phyloP scores from a whole-genome alignment of 2,113 vertebrate species.

The Setophaga coronata region DNA sequence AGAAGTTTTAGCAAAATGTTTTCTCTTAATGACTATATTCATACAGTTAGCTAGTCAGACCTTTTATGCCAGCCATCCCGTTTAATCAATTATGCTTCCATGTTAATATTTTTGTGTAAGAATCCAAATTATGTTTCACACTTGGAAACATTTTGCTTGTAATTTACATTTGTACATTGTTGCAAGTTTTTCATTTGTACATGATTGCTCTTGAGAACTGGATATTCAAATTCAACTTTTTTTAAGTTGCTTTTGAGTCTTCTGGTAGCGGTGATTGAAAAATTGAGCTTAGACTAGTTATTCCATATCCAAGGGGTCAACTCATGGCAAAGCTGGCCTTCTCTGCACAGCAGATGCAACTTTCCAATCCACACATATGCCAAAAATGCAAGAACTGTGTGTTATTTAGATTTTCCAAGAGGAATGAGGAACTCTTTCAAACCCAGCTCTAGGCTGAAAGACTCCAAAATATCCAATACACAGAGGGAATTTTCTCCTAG shows the following conservation, averaged over 20 bases:
- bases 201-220: not conserved
- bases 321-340: not conserved
- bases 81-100: not conserved
- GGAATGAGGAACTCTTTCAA: not conserved
- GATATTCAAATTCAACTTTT: not conserved
- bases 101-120: not conserved
- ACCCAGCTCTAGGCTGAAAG: not conserved
- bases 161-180: not conserved
- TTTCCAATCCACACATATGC: not conserved
- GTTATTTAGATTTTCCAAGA: not conserved
- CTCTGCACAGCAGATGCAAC: not conserved
- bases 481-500: not conserved
- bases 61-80: not conserved
- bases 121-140: not conserved
- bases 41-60: not conserved
- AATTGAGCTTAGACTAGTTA: not conserved
- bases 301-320: not conserved
- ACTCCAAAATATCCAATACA: not conserved
- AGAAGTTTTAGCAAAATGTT: slow-evolving; percentile 2
- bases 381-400: not conserved
- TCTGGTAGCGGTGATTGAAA: not conserved
- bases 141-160: not conserved
- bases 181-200: not conserved
- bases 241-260: not conserved
- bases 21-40: not conserved